Conservation (phyloP, 2,113 vertebrate genomes). For the Haplotaxodon microlepis region DNA sequence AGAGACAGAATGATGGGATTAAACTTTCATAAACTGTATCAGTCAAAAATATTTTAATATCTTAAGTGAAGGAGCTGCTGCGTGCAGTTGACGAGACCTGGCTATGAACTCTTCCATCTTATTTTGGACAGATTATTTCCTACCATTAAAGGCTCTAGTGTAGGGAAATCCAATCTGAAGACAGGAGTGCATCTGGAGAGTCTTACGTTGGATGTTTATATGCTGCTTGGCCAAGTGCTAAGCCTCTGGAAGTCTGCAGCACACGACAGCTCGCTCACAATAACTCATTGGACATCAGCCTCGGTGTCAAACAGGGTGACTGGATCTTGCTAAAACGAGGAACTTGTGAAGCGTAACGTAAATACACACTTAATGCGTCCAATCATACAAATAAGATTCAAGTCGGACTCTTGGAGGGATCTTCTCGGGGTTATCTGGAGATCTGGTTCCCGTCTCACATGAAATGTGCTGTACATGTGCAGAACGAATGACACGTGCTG, state of each 20-base stretch:
- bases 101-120: constrained; percentile 4
- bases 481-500: background rate
- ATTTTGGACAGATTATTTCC: constrained; percentile 35
- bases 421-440: background rate
- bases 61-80: background rate
- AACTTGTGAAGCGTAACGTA: constrained; percentile 7
- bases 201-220: constrained; percentile 68
- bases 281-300: constrained; percentile 41
- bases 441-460: constrained; percentile 44
- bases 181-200: constrained; percentile 65
- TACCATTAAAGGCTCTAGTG: constrained; percentile 50
- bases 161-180: constrained; percentile 45
- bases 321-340: constrained; percentile 13
- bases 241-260: constrained; percentile 65
- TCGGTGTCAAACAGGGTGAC: constrained; percentile 41
- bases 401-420: background rate
- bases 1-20: background rate
- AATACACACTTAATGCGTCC: constrained; percentile 25
- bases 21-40: background rate
- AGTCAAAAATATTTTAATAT: background rate
- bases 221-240: constrained; percentile 42
- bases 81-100: background rate
- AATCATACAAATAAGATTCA: background rate
- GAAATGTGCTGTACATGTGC: background rate
- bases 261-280: constrained; percentile 38